A percentile compares a stretch with the other conserved stretches of the same genome.
Evolutionary conservation across 2,888 invertebrate species (phyloP).

Genomic region (Candidula unifasciata): DNA sequence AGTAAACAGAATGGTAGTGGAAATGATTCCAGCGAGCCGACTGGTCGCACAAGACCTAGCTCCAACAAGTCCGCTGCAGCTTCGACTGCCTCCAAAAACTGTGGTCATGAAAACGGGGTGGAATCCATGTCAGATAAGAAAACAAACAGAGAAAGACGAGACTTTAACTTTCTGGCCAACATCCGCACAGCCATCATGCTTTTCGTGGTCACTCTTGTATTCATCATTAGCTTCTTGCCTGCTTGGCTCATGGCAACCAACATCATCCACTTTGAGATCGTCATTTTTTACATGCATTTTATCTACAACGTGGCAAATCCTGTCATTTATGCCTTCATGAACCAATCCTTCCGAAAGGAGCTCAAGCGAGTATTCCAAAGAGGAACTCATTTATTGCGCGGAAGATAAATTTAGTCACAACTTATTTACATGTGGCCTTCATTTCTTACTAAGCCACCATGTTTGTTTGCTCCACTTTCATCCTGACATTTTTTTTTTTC

Average conservation of each 20-base stretch:
- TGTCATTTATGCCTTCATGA: constrained; percentile 78
- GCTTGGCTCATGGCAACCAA: constrained; percentile 75
- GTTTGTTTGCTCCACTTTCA: neutral
- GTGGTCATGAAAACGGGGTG: constrained; percentile 36
- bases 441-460: constrained; percentile 4
- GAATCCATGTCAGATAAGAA: constrained; percentile 50
- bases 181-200: constrained; percentile 78
- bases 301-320: constrained; percentile 78
- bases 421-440: constrained; percentile 20
- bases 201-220: constrained; percentile 77
- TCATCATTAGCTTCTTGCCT: constrained; percentile 76
- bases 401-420: constrained; percentile 18
- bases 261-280: constrained; percentile 66
- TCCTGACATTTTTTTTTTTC: neutral
- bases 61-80: neutral
- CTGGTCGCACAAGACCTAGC: neutral
- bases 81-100: neutral
- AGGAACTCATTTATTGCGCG: constrained; percentile 48
- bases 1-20: constrained; percentile 22
- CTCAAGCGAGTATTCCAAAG: constrained; percentile 66
- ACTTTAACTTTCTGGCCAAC: constrained; percentile 74
- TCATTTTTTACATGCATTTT: constrained; percentile 77
- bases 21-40: neutral
- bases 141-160: constrained; percentile 62
- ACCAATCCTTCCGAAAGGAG: constrained; percentile 76